Conservation (phyloP, 2,888 invertebrate species). For the Agrochola litura region DNA sequence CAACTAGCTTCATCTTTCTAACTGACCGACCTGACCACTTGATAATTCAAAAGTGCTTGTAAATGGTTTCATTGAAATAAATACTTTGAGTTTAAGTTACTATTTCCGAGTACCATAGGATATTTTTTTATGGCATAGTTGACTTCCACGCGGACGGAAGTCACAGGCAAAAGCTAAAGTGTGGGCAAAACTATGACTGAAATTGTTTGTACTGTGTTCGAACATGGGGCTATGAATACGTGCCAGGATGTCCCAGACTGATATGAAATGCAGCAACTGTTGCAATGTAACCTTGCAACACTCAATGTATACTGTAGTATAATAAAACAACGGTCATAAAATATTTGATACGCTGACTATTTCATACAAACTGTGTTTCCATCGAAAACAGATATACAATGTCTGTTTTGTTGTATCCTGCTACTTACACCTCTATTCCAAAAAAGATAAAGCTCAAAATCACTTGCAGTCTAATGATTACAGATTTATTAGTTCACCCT, state of each 20-base stretch:
- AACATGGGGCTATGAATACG: not conserved
- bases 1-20: too few species aligned
- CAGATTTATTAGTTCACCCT: constrained; percentile 33
- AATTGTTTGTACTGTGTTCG: not conserved
- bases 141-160: not conserved
- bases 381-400: constrained; percentile 37
- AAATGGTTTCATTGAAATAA: too few species aligned
- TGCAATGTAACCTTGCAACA: not conserved
- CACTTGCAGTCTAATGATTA: not conserved
- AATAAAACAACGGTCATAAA: constrained; percentile 19
- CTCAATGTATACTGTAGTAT: not conserved
- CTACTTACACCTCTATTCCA: not conserved
- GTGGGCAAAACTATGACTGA: not conserved
- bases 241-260: not conserved
- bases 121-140: not conserved
- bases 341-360: constrained; percentile 31
- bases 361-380: constrained; percentile 24
- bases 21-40: too few species aligned
- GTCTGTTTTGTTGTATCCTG: constrained; percentile 1
- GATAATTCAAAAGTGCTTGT: too few species aligned
- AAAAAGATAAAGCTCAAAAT: not conserved
- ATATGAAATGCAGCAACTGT: not conserved
- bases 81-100: too few species aligned
- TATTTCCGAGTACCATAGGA: not conserved
- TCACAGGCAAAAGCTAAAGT: not conserved